Conservation (phyloP, 1,140 invertebrate species). For the Anadara kagoshimensis region DNA sequence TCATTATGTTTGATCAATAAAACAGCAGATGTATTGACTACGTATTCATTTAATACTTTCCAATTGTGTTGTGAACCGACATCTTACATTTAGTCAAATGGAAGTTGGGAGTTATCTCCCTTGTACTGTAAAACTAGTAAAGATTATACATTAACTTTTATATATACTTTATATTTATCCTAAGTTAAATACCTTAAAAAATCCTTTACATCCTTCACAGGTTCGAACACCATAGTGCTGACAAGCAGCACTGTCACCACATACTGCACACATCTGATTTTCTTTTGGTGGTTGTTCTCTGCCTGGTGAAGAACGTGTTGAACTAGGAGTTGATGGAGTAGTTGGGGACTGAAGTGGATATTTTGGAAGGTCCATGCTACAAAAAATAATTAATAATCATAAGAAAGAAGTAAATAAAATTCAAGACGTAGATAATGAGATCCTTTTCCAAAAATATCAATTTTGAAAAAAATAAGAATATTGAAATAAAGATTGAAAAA, state of each 20-base stretch:
- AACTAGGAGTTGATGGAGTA: slow-evolving; percentile 68
- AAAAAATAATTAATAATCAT: slow-evolving; percentile 51
- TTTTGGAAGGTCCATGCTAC: slow-evolving; percentile 68
- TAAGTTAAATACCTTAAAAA: slow-evolving; percentile 81
- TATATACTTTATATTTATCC: too few species aligned
- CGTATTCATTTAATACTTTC: too few species aligned
- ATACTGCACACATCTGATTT: slow-evolving; percentile 90
- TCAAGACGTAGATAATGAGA: background rate
- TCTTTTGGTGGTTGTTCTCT: slow-evolving; percentile 63
- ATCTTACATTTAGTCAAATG: too few species aligned
- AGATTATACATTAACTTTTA: too few species aligned
- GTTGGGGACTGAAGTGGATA: slow-evolving; percentile 69
- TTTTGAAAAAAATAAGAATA: background rate
- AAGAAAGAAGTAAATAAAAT: background rate
- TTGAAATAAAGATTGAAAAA: background rate
- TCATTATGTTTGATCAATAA: too few species aligned
- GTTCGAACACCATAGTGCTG: slow-evolving; percentile 99
- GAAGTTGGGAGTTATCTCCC: too few species aligned
- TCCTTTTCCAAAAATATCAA: slow-evolving; percentile 67
- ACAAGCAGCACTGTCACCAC: slow-evolving; percentile 98
- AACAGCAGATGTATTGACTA: too few species aligned
- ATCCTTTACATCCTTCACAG: slow-evolving; percentile 94
- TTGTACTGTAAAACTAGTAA: too few species aligned
- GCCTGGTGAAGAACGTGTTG: slow-evolving; percentile 67
- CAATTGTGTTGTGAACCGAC: too few species aligned